Evolutionary conservation across 1,140 invertebrate species (phyloP), one percentile per base, ranked within the genome.

Genomic region (Drosophila repleta): DNA sequence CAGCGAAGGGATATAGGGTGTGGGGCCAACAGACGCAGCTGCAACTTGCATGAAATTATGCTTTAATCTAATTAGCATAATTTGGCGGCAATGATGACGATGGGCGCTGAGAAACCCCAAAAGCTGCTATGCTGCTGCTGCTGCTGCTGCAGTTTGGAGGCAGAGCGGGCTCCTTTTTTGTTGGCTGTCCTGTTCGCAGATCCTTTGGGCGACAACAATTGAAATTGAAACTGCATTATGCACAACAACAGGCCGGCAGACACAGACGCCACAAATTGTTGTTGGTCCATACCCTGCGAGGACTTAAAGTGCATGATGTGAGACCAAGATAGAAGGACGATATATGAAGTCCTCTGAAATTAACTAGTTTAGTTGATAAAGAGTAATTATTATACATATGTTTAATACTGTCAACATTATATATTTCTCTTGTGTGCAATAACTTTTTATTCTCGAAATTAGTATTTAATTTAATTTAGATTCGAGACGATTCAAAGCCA

Each of bases 61-160:
- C 84, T 88, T 84, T 77, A 89, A 88, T 88, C 84, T 89, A 88
- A 89, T 88, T 88, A 88, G 83, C 83, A 89, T 88, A 88, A 88
- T 88, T 88, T 88, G 82, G 77, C 82, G 69, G 81, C 74, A 79
- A 63, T 67, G 48, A 65, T 73, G 79, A 51, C 48, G 43, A 74
- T 68, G 79, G 37, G 58, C 35, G 46, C 41, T 37, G 55, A 48
- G 24, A 37, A 74, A 10, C 55, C 21, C 8, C 52, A 39, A 55
- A 39, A 39, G 52, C 13, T 17, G 32, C 18, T 3, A 29, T 17
- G 39, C 39, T 15, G 39, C 39, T 43, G 13, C 45, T 13, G 35
- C 61, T 57, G 21, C 29, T 61, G 65, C 43, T 43, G 62, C 74
- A 57, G 41, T 49, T 58, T 69, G 76, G 10, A 2, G 5, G n/a